These are phyloP conservation scores for Phymatocera aterrima DNA, from an alignment of 2,888 invertebrate genomes.

Conservation along the genomic window DNA sequence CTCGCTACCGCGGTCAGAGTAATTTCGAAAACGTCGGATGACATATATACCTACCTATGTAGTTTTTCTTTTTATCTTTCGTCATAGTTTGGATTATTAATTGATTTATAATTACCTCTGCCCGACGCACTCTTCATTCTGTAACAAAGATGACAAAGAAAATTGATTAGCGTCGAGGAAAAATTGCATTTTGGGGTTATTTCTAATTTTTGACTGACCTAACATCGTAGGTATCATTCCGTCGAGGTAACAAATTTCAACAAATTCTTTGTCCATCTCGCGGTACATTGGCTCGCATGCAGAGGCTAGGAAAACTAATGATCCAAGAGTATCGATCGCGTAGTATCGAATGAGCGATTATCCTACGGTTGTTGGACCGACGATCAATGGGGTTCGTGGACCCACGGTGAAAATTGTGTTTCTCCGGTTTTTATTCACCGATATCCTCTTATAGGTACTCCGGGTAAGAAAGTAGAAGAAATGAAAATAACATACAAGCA, in stretches of 20 bases:
- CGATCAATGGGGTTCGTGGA: background rate
- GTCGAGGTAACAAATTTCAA: no score
- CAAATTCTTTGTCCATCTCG: no score
- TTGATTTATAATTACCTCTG: constrained; percentile 66
- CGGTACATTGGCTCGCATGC: no score
- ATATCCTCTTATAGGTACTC: background rate
- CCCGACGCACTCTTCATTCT: constrained; percentile 70
- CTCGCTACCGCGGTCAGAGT: background rate
- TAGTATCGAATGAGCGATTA: constrained; percentile 1
- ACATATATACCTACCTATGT: background rate
- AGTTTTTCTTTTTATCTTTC: background rate
- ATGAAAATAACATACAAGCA: no score
- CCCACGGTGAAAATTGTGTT: background rate
- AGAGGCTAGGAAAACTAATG: background rate
- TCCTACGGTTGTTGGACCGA: background rate
- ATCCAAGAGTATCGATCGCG: background rate
- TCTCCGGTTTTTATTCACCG: no score
- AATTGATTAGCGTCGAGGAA: background rate
- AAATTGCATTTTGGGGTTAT: no score
- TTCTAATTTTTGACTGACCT: no score
- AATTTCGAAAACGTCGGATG: background rate
- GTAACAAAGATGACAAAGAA: constrained; percentile 58
- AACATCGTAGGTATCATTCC: no score
- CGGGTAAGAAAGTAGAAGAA: background rate
- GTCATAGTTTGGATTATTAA: constrained; percentile 3